A percentile compares a stretch with the other conserved stretches of the same genome.
Evolutionary conservation across 2,113 vertebrate genomes (phyloP).

Genomic region (Cacatua alba): DNA sequence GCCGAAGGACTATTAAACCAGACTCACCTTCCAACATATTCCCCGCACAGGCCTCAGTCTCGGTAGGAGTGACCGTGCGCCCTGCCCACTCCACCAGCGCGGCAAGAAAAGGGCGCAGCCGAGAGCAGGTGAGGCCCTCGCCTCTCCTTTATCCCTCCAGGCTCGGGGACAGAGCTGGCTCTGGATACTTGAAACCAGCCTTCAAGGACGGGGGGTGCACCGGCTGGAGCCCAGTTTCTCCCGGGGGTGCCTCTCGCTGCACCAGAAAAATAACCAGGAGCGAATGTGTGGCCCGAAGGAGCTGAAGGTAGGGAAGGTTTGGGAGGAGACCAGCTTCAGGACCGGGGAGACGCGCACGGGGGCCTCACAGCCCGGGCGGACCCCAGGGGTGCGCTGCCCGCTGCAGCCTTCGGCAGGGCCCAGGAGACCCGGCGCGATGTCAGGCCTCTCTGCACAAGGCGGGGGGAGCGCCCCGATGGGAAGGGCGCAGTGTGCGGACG

Average conservation of each 20-base stretch:
- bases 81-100: not conserved
- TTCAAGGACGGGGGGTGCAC: not conserved
- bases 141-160: not conserved
- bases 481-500: not conserved
- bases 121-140: not conserved
- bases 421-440: not conserved
- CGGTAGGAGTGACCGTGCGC: fast-evolving
- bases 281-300: not conserved
- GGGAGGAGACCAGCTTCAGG: too few species aligned
- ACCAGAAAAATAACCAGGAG: not conserved
- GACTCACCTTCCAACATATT: not conserved
- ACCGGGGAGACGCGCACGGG: not conserved
- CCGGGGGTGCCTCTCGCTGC: not conserved
- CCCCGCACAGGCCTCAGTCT: not conserved
- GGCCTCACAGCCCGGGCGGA: not conserved
- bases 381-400: too few species aligned
- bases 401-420: not conserved
- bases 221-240: not conserved
- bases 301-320: not conserved
- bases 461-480: not conserved
- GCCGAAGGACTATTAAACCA: not conserved
- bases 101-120: not conserved
- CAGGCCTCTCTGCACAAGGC: not conserved
- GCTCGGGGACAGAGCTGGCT: too few species aligned
- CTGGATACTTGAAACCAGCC: not conserved